phyloP scores from a whole-genome alignment of 30 jellyfish, hydroid and myxozoan species.

The Cassiopea xamachana region DNA sequence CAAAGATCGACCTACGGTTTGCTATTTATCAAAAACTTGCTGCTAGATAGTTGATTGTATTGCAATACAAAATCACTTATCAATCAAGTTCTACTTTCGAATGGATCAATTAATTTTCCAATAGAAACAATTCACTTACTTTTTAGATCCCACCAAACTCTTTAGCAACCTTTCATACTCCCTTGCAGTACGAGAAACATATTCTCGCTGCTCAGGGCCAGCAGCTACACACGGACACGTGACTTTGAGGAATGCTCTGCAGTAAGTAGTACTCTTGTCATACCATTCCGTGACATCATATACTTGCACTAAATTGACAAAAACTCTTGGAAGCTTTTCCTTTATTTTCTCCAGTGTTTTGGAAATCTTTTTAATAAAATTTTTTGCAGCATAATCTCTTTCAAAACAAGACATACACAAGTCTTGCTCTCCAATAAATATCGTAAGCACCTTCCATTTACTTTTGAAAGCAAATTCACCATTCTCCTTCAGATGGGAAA shows the following conservation, averaged over 20 bases:
- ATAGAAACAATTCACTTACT: constrained; percentile 20
- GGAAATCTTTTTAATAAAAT: constrained; percentile 30
- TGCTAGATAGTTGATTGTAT: not conserved
- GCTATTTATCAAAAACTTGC: no score
- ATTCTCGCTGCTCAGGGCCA: constrained; percentile 4
- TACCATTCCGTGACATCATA: constrained; percentile 65
- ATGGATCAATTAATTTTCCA: not conserved
- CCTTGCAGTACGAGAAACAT: constrained; percentile 52
- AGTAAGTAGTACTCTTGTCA: constrained; percentile 32
- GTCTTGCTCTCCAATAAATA: constrained; percentile 79
- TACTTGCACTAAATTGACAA: constrained; percentile 73
- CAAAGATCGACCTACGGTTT: no score
- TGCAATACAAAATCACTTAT: not conserved
- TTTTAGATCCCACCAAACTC: constrained; percentile 42
- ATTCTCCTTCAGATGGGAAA: constrained; percentile 37
- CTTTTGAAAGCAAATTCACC: constrained; percentile 35
- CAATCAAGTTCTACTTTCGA: no score
- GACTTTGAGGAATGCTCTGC: constrained; percentile 52
- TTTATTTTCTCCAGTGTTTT: constrained; percentile 54
- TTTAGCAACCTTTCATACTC: constrained; percentile 26
- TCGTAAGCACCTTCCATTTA: constrained; percentile 84
- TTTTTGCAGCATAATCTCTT: constrained; percentile 9
- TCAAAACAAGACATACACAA: constrained; percentile 67
- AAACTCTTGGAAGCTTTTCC: constrained; percentile 68
- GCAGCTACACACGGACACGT: constrained; percentile 77